Base-by-base conservation (phyloP, 2,888 invertebrate genomes). In the Agrotis segetum region DNA sequence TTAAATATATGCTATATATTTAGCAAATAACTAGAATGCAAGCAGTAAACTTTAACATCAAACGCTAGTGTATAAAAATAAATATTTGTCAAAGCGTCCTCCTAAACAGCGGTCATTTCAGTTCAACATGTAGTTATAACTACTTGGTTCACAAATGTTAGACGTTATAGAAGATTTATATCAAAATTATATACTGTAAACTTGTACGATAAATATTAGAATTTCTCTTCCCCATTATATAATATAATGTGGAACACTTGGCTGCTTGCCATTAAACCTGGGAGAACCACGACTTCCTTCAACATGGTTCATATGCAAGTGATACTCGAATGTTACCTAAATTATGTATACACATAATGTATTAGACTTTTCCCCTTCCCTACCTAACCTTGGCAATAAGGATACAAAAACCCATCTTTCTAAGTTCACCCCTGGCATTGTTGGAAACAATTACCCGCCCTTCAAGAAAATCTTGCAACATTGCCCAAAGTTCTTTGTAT, bases 181-280 rank as follows among this genome's bases (percentile, higher is more conserved):
- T 50, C 53, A 67, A 73, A 61, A 49, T 52, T 49, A 65, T 67
- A 46, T 34, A 21, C 19, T 59, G 21, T 13, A 49, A 71, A 60
- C 24, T 67, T 55, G 16, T 44, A 62, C 62, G 19, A 61, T 34
- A 16, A 71, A 56, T 49, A 68, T 65, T 61, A 53, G 19, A 68
- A 67, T 53, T 47, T 29, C 16, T 64, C 47, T 47, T 71, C 17
- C 49, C 21, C 14, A 40, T 49, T 19, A 55, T 68, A 56, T 59
- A 62, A 69, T 66, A 53, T 60, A 19, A 55, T 50, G 53, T 58
- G 59, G 21, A 64, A 69, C 13, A 65, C 59, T 77, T 78, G 75
- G 71, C 65, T 7, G 4, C 13, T 11, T 52, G 73, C 73, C 81
- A 83, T 2, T n/a, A 24, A 67, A 47, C 40, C 34, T 40, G 56